These are phyloP conservation scores for Pangasianodon gigas DNA, from an alignment of 2,113 vertebrate species.

Conservation along the genomic window DNA sequence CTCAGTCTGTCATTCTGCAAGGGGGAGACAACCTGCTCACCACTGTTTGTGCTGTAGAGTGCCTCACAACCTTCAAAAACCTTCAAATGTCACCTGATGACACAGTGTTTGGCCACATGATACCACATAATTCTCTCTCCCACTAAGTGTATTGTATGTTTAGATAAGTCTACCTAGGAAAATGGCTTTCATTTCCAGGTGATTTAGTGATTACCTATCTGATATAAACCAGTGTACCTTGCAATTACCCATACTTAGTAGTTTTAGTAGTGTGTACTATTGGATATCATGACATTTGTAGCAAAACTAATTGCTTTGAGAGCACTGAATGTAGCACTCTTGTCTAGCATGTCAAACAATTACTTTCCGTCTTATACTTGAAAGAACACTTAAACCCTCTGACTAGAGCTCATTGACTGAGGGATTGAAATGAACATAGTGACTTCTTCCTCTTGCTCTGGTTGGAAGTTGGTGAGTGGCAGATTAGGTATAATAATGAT, in stretches of 20 bases:
- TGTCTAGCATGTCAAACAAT: background rate
- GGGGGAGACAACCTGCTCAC: background rate
- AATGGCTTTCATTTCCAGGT: background rate
- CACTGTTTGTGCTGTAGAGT: background rate
- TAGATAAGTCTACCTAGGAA: background rate
- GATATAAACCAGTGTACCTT: background rate
- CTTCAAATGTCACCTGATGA: background rate
- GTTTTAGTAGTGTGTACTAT: background rate
- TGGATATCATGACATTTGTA: background rate
- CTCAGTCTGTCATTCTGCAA: background rate
- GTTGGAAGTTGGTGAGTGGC: background rate
- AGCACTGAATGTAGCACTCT: background rate
- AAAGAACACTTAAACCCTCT: background rate
- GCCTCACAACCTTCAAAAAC: background rate
- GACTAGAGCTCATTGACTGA: background rate
- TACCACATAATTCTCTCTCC: background rate
- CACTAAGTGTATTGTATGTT: background rate
- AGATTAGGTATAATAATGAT: background rate
- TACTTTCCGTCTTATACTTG: background rate
- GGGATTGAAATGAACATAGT: background rate
- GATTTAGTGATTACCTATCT: background rate
- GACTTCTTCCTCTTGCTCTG: background rate
- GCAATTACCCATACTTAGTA: background rate
- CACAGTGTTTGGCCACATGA: background rate
- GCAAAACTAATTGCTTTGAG: background rate